These are phyloP conservation scores for Druceiella hillmani DNA, from an alignment of 2,888 invertebrate genomes.

Conservation along the genomic window DNA sequence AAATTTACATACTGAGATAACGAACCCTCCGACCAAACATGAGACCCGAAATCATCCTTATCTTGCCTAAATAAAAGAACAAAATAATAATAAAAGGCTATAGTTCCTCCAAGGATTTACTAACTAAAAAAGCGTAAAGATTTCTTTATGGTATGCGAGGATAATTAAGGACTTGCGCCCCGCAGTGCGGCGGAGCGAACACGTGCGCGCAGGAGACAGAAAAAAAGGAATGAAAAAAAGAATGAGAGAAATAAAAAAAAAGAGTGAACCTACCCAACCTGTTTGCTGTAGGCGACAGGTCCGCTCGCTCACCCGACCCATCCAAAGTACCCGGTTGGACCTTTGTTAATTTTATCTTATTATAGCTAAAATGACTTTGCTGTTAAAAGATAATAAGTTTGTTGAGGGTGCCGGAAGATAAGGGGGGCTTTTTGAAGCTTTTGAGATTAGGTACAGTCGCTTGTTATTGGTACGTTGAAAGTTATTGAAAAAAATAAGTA, in stretches of 20 bases:
- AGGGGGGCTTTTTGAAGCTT: too few species aligned
- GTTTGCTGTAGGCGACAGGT: constrained; percentile 49
- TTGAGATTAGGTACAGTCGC: too few species aligned
- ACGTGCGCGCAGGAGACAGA: constrained; percentile 43
- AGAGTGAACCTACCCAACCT: constrained; percentile 42
- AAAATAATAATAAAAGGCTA: constrained; percentile 34
- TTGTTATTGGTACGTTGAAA: too few species aligned
- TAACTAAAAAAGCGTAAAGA: constrained; percentile 55
- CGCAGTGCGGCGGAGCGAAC: constrained; percentile 36
- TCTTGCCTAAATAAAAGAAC: too few species aligned
- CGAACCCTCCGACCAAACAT: constrained; percentile 31
- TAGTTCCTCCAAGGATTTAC: constrained; percentile 51
- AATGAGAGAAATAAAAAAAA: constrained; percentile 37
- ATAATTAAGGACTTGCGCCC: constrained; percentile 41
- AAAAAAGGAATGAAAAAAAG: constrained; percentile 28
- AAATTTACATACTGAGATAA: neutral
- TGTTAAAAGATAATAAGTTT: constrained; percentile 52
- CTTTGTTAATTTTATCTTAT: constrained; percentile 53
- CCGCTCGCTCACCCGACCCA: constrained; percentile 42
- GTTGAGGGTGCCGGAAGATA: too few species aligned
- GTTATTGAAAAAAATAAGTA: too few species aligned
- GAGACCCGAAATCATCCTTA: too few species aligned
- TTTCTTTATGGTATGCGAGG: constrained; percentile 55
- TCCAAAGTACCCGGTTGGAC: constrained; percentile 25
- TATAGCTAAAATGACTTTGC: constrained; percentile 54